Evolutionary conservation across 2,113 vertebrate genomes (phyloP).

Genomic region (Pterocles gutturalis): DNA sequence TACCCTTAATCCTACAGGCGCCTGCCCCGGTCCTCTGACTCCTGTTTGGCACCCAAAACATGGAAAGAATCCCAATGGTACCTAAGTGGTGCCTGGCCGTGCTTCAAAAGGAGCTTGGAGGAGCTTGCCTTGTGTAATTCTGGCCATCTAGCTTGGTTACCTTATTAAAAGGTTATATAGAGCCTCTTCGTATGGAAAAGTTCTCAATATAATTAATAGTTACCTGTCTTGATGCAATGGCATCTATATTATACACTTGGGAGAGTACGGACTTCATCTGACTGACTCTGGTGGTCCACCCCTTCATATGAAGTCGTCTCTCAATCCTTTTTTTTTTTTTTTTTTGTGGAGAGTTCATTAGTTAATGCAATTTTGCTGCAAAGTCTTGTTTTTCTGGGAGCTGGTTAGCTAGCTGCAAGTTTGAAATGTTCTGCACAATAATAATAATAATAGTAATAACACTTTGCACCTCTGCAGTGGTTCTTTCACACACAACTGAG

Average conservation of each 20-base stretch:
- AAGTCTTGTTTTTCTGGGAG: background rate
- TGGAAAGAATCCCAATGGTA: background rate
- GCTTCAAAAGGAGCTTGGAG: background rate
- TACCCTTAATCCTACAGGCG: background rate
- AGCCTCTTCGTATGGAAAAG: background rate
- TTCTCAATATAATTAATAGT: background rate
- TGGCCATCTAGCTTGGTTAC: background rate
- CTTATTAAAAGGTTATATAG: background rate
- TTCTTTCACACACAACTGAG: background rate
- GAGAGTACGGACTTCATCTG: background rate
- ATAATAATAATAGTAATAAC: background rate
- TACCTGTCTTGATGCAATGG: background rate
- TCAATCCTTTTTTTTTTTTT: background rate
- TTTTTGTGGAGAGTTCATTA: background rate
- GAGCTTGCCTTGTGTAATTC: background rate
- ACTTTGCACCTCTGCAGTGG: background rate
- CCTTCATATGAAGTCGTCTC: fast-evolving
- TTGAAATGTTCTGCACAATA: background rate
- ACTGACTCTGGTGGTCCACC: background rate
- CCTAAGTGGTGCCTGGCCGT: too few relatives aligned
- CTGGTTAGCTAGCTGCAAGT: background rate
- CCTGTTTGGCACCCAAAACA: fast-evolving
- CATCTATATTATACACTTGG: background rate
- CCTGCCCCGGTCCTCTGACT: background rate
- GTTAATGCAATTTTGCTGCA: background rate